phyloP scores from a whole-genome alignment of 1,140 invertebrate genomes.

The Maniola jurtina region DNA sequence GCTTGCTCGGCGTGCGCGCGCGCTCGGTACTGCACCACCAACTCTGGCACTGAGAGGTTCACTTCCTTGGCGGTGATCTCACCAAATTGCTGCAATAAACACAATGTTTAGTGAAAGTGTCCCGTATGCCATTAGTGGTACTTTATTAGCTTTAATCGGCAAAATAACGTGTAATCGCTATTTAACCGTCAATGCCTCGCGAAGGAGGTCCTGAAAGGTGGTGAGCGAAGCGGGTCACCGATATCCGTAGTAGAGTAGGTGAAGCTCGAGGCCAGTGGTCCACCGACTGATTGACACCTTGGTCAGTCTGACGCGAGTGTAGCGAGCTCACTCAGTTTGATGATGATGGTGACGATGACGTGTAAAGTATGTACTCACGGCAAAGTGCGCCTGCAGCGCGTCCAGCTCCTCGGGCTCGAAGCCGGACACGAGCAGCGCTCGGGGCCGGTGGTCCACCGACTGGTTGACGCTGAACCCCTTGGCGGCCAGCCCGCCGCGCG shows the following conservation, averaged over 20 bases:
- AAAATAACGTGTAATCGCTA: no score
- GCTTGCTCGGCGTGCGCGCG: constrained; percentile 58
- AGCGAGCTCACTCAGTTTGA: no score
- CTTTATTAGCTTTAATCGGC: no score
- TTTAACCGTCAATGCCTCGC: no score
- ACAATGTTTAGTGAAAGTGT: not conserved
- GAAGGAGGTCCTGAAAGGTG: no score
- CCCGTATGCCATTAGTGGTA: no score
- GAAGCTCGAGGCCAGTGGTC: constrained; percentile 90
- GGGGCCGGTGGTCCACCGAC: constrained; percentile 89
- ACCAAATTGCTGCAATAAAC: constrained; percentile 58
- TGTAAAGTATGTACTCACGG: constrained; percentile 41
- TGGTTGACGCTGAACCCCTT: constrained; percentile 78
- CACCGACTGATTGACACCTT: constrained; percentile 82
- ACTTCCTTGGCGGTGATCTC: constrained; percentile 58
- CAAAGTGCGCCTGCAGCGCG: constrained; percentile 52
- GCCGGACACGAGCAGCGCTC: constrained; percentile 88
- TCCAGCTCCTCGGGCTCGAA: constrained; percentile 67
- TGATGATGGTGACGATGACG: no score
- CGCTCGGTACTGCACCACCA: constrained; percentile 52
- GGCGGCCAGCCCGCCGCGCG: constrained; percentile 34
- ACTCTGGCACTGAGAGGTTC: constrained; percentile 63
- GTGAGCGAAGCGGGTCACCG: no score
- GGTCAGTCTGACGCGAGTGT: constrained; percentile 38
- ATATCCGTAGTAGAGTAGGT: constrained; percentile 65